Percentiles rank a stretch among this genome's conserved stretches.
Evolutionary conservation across 1,140 invertebrate species (phyloP).

Genomic region (Watersipora subatra): DNA sequence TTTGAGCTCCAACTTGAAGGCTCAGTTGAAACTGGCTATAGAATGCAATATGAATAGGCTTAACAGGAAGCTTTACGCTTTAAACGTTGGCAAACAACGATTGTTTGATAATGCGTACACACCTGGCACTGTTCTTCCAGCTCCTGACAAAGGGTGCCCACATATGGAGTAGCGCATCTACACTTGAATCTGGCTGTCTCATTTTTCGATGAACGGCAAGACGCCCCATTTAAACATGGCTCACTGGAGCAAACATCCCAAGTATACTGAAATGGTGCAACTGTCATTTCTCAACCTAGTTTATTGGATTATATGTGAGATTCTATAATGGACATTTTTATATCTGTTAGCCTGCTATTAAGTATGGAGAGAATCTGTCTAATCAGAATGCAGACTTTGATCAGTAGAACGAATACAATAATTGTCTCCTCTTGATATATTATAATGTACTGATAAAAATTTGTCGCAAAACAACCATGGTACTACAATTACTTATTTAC

Average conservation of each 20-base stretch:
- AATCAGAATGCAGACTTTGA: background rate
- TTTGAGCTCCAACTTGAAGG: background rate
- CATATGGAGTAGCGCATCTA: background rate
- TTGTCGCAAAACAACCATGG: no score
- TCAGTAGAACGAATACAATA: background rate
- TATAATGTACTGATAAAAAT: no score
- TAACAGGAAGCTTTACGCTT: no score
- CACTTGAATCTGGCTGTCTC: background rate
- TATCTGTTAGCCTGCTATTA: background rate
- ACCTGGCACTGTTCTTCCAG: background rate
- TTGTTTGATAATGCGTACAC: background rate
- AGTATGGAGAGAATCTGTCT: background rate
- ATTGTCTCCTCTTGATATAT: background rate
- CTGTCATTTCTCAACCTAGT: background rate
- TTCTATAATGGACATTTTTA: no score
- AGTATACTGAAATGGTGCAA: background rate
- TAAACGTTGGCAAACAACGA: no score
- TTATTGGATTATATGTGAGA: no score
- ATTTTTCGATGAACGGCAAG: background rate
- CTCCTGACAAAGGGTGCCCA: background rate
- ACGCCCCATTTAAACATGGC: background rate
- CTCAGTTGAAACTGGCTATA: background rate
- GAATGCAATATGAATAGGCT: no score
- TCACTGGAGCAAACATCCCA: background rate
- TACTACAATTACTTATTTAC: no score